These are phyloP conservation scores for Babyrousa celebensis DNA, from an alignment of 2,797 vertebrate species.

Conservation along the genomic window DNA sequence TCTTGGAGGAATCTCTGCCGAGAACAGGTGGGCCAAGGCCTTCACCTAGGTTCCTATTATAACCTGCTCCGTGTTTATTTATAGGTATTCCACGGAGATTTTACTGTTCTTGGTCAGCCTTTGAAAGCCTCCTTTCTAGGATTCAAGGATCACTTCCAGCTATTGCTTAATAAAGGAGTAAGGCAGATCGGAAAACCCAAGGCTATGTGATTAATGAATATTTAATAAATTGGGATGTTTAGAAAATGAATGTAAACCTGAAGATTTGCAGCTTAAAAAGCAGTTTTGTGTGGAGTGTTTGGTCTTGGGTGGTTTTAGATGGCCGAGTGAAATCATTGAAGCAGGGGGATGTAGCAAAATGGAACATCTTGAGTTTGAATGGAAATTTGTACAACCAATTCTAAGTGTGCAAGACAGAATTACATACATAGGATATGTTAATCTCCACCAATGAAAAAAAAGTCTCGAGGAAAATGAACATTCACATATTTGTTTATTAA, in stretches of 20 bases:
- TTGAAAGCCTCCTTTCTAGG: conserved; percentile 25
- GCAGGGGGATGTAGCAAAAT: neutral
- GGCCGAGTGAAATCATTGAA: neutral
- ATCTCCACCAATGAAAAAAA: neutral
- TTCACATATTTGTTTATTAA: neutral
- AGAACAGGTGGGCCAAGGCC: neutral
- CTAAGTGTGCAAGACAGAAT: neutral
- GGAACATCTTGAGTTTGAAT: conserved; percentile 11
- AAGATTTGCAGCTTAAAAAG: neutral
- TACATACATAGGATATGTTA: neutral
- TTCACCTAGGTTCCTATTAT: neutral
- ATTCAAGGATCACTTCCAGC: neutral
- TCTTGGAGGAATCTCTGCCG: neutral
- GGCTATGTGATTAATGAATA: neutral
- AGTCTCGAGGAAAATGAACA: conserved; percentile 1
- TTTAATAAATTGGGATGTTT: conserved; percentile 53
- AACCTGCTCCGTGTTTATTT: neutral
- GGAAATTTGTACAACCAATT: neutral
- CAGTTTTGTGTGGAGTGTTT: neutral
- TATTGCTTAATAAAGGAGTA: conserved; percentile 26
- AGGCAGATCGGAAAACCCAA: neutral
- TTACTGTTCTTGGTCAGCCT: neutral
- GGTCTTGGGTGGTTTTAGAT: neutral
- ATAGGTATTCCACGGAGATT: neutral
- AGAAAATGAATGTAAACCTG: neutral